Evolutionary conservation across 2,888 invertebrate genomes (phyloP).

Genomic region (Noctua pronuba): DNA sequence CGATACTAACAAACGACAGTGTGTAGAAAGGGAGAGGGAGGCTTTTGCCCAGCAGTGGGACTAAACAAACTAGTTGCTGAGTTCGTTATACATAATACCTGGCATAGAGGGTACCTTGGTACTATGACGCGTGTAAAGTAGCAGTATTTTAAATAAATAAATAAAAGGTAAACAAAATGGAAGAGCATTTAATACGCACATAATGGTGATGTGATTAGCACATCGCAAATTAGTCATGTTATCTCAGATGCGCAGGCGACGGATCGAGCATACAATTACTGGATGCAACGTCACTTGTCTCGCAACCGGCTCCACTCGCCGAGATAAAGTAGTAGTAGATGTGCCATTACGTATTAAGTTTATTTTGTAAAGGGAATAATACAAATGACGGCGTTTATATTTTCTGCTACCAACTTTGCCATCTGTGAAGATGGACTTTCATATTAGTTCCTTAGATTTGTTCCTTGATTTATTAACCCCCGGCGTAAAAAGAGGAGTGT

Average conservation of each 20-base stretch:
- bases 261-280: constrained; percentile 74
- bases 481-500: too few relatives aligned
- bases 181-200: constrained; percentile 63
- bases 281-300: constrained; percentile 73
- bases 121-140: neutral
- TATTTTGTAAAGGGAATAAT: constrained; percentile 74
- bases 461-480: constrained; percentile 31
- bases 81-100: neutral
- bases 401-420: constrained; percentile 52
- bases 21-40: neutral
- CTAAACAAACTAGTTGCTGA: neutral
- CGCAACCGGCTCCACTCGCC: constrained; percentile 66
- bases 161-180: constrained; percentile 46
- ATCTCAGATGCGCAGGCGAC: constrained; percentile 72
- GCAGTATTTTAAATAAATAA: constrained; percentile 4
- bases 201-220: constrained; percentile 76
- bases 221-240: constrained; percentile 79
- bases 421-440: constrained; percentile 25
- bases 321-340: constrained; percentile 75
- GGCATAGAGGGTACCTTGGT: neutral
- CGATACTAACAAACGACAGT: neutral
- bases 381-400: constrained; percentile 67
- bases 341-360: constrained; percentile 78
- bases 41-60: neutral
- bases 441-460: neutral